A percentile compares a stretch with the other conserved stretches of the same genome.
phyloP scores from a whole-genome alignment of 2,797 vertebrate genomes.

The Hippocampus kuda region DNA sequence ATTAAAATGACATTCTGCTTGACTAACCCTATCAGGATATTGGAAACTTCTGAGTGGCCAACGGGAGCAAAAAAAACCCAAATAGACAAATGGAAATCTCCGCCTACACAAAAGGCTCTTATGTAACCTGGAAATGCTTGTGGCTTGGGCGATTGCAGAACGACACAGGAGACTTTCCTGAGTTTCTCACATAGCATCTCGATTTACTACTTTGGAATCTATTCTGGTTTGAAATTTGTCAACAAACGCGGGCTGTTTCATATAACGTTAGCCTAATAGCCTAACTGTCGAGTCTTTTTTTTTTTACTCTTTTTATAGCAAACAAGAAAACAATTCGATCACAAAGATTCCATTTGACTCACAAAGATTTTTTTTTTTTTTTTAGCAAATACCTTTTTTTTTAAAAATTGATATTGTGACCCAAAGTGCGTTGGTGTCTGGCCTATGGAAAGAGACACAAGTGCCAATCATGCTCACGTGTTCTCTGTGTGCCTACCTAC shows the following conservation, averaged over 20 bases:
- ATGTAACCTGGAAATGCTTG: slow-evolving; percentile 48
- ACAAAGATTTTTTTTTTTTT: not conserved
- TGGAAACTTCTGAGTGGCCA: slow-evolving; percentile 37
- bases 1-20: slow-evolving; percentile 34
- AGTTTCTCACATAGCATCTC: slow-evolving; percentile 20
- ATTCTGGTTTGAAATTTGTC: slow-evolving; percentile 27
- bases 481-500: slow-evolving; percentile 17
- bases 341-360: not conserved
- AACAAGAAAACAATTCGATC: not conserved
- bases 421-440: slow-evolving; percentile 27
- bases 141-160: slow-evolving; percentile 33
- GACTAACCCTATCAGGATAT: slow-evolving; percentile 32
- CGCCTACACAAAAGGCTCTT: slow-evolving; percentile 33
- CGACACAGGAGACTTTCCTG: slow-evolving; percentile 27
- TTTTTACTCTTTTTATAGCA: not conserved
- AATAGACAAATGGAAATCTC: slow-evolving; percentile 33
- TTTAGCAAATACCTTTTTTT: not conserved
- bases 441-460: slow-evolving; percentile 20
- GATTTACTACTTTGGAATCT: not conserved
- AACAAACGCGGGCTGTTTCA: slow-evolving; percentile 6
- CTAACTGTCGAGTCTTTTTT: not conserved
- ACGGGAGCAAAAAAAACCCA: slow-evolving; percentile 19
- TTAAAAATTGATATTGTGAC: slow-evolving; percentile 1
- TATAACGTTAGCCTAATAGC: not conserved
- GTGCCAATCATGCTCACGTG: slow-evolving; percentile 27